Evolutionary conservation across 2,888 invertebrate genomes (phyloP), one percentile per base, ranked within the genome.

Genomic region (Netelia inedita): DNA sequence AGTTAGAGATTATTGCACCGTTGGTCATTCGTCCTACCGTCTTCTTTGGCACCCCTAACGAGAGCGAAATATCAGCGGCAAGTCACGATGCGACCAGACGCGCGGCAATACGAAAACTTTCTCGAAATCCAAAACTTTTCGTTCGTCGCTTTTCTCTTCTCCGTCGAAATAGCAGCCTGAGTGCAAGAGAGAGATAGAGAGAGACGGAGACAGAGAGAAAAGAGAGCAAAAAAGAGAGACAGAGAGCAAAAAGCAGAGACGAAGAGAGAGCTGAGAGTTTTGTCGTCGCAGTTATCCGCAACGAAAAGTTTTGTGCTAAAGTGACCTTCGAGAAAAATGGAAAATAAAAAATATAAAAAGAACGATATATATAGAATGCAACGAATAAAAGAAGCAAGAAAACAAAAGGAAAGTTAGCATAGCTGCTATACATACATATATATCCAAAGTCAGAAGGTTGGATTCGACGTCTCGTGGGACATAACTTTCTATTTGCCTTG

Each of bases 311-410:
- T 74, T 35, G 35, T 68, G 75, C 73, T 65, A 71, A 59, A 83
- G 79, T 79, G 79, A 83, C 83, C 79, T 83, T 79, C 79, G 69
- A 65, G 79, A 71, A 83, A 79, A 83, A 83, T 79, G 61, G 65
- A 71, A 69, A 74, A 69, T 55, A 79, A 69, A 46, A 66, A 50
- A 41, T 28, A 59, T 57, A 65, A n/a, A 61, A 72, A 1, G 43
- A 16, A 50, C 46, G 50, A 68, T 35, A 28, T 35, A 35, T 2
- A 43, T 73, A 41, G 68, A 75, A 65, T 3, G 71, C 69, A 82
- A 46, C 59, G 59, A 71, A 65, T 57, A 43, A 76, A 79, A 10
- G 50, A 72, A 75, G 63, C 14, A 69, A 63, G 76, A 46, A 66
- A 35, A 85, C 23, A 75, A 74, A 83, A 72, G 14, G 11, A 35